Conservation (phyloP, 2,113 vertebrate species). For the Hymenochirus boettgeri region DNA sequence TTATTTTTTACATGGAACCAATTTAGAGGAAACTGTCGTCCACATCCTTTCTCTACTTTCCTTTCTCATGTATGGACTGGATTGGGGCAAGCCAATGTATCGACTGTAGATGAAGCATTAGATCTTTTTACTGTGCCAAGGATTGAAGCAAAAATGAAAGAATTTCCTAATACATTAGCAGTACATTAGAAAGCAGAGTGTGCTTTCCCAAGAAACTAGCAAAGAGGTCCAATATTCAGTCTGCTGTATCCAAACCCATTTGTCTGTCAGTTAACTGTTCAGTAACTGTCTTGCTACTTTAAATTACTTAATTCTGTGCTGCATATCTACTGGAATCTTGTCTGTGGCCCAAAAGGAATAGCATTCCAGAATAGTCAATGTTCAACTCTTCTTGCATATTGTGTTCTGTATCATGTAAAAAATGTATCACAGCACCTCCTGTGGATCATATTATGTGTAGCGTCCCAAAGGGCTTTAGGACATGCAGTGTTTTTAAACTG, state of each 20-base stretch:
- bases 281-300: not conserved
- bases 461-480: no score
- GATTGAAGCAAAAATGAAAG: constrained; percentile 10
- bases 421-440: not conserved
- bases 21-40: not conserved
- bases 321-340: not conserved
- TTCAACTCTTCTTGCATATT: not conserved
- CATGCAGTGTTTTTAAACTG: no score
- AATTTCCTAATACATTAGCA: constrained; percentile 24
- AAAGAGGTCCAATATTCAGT: not conserved
- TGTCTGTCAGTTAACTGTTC: not conserved
- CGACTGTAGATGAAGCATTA: not conserved
- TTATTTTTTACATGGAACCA: constrained; percentile 2
- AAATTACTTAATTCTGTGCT: not conserved
- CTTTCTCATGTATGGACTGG: not conserved
- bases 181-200: not conserved
- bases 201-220: not conserved
- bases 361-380: not conserved
- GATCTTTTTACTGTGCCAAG: constrained; percentile 14
- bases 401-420: not conserved
- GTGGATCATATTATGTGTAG: not conserved
- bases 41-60: not conserved
- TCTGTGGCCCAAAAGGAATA: not conserved
- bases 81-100: not conserved
- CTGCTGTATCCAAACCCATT: constrained; percentile 9